Base-by-base conservation (phyloP, 2,797 vertebrate genomes). In the Cetoscarus ocellatus region DNA sequence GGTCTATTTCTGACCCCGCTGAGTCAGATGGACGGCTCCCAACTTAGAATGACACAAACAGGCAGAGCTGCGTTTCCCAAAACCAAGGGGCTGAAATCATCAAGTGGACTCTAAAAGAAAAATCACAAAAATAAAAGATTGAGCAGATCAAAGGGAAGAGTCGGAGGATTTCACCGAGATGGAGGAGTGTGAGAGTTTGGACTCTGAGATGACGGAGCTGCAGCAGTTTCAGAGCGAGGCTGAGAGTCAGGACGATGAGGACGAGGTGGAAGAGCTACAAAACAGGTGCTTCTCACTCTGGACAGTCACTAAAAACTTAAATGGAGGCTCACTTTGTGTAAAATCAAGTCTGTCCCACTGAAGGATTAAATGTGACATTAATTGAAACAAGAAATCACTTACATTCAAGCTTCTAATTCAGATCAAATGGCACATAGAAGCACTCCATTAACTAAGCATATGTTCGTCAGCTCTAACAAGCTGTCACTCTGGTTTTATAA, bases 1-100 rank as follows among this genome's bases (percentile, higher is more conserved):
- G 58, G 90, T 93, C 96, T 99, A 99, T 99, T 99, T 98, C 93
- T 94, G 96, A 96, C 87, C 81, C 79, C 74, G 95, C 96, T 95
- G 93, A 95, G 93, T 96, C 95, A 96, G 94, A 92, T 91, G 93
- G 94, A 94, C 88, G 36, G 86, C 92, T 92, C 93, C 90, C 91
- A 90, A 84, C 88, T 94, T 90, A 93, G 91, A 94, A 96, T 96
- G 95, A 95, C 92, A 91, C 93, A 87, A 94, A 91, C 94, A 81
- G 88, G 88, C 88, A 87, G 92, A 92, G 73, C 80, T 85, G 82
- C 86, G 80, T 88, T 78, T 78, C 85, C 72, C 68, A 83, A 90
- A 90, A 86, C 92, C 90, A 85, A 92, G 86, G 51, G 72, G 59
- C 78, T 69, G 81, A 89, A 89, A 84, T 82, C 77, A 78, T 64